Conservation (phyloP, 1,140 invertebrate genomes). For the Proctacanthus coquilletti region DNA sequence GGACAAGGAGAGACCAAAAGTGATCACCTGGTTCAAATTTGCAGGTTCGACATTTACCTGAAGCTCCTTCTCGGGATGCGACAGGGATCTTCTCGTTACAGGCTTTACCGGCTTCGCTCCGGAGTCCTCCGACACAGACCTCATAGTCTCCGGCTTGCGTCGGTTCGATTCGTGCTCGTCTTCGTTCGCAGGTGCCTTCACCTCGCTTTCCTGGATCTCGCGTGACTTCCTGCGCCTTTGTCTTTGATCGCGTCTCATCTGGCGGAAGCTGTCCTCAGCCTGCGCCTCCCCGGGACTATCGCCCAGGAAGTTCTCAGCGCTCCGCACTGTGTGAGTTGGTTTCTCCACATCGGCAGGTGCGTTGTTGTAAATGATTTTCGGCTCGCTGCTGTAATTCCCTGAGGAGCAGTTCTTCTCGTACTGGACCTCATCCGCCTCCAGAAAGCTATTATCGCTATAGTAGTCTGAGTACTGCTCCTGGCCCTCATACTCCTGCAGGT, state of each 20-base stretch:
- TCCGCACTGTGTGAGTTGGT: constrained; percentile 12
- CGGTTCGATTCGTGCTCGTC: constrained; percentile 10
- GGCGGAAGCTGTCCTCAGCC: constrained; percentile 5
- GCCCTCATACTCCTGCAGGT: constrained; percentile 20
- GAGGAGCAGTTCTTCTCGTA: constrained; percentile 26
- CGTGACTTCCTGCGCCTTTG: constrained; percentile 11
- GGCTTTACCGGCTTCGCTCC: constrained; percentile 22
- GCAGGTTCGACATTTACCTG: constrained; percentile 12
- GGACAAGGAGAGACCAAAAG: neutral
- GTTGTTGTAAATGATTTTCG: constrained; percentile 28
- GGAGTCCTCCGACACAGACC: constrained; percentile 28
- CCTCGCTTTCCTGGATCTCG: neutral
- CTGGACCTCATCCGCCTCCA: constrained; percentile 26
- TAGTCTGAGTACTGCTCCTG: constrained; percentile 22
- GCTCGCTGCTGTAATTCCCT: constrained; percentile 22
- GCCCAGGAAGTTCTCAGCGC: constrained; percentile 19
- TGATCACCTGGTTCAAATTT: neutral
- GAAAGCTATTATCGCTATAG: constrained; percentile 25
- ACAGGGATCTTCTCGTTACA: constrained; percentile 24
- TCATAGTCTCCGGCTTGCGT: constrained; percentile 28
- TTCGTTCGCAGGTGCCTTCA: neutral
- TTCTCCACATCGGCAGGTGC: constrained; percentile 11
- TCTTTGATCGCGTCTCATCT: constrained; percentile 8
- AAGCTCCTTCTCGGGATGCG: constrained; percentile 26
- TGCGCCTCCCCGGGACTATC: constrained; percentile 10